A percentile compares a stretch with the other conserved stretches of the same genome.
phyloP scores from a whole-genome alignment of 2,113 vertebrate genomes.

The Chamaetylas fuelleborni region DNA sequence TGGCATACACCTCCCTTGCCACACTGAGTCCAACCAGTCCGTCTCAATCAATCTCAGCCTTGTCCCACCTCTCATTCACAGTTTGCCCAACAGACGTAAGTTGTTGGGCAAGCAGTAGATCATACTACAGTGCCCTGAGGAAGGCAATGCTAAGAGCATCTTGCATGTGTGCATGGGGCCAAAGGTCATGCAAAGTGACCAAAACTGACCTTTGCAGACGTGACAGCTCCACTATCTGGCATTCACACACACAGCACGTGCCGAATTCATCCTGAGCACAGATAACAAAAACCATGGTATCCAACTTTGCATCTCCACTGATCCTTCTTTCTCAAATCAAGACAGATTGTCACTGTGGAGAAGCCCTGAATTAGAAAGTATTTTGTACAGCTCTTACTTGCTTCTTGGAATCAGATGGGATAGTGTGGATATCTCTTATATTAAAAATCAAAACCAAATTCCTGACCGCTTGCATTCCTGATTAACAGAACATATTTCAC shows the following conservation, averaged over 20 bases:
- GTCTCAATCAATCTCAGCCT: not conserved
- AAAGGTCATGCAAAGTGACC: not conserved
- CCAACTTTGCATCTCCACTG: not conserved
- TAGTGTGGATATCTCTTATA: not conserved
- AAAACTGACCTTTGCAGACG: not conserved
- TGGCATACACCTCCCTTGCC: not conserved
- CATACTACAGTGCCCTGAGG: not conserved
- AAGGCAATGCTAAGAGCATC: not conserved
- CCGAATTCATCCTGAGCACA: not conserved
- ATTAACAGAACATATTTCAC: not conserved
- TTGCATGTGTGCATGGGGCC: rapidly evolving
- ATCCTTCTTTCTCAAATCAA: not conserved
- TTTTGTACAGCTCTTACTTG: not conserved
- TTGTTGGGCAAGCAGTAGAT: not conserved
- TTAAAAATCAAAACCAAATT: not conserved
- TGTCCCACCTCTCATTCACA: not conserved
- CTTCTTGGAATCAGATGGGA: not conserved
- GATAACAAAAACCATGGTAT: rapidly evolving
- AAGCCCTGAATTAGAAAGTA: not conserved
- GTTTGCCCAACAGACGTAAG: not conserved
- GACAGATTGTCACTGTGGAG: not conserved
- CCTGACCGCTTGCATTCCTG: not conserved
- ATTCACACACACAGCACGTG: not conserved
- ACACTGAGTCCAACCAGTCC: not conserved
- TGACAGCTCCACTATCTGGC: not conserved